Conservation (phyloP, 2,888 invertebrate species). For the Drosophila lacicola region DNA sequence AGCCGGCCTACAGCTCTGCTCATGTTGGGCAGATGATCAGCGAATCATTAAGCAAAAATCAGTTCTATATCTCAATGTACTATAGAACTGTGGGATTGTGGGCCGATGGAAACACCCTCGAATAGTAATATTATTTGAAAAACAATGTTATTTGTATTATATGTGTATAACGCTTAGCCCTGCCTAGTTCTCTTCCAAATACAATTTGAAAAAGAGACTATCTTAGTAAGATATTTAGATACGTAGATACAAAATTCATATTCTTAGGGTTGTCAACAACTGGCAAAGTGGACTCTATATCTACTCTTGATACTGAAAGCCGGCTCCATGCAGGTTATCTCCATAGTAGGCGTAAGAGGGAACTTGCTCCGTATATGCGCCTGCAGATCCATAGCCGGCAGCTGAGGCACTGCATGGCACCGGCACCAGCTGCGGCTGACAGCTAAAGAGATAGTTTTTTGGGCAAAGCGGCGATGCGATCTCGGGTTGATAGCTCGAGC, state of each 20-base stretch:
- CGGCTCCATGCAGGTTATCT: constrained; percentile 10
- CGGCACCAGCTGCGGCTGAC: constrained; percentile 70
- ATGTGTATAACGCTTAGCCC: constrained; percentile 24
- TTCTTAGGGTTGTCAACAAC: constrained; percentile 18
- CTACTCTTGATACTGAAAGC: neutral
- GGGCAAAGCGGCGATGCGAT: constrained; percentile 72
- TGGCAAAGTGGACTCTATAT: too few relatives aligned
- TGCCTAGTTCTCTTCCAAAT: constrained; percentile 27
- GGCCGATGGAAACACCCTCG: neutral
- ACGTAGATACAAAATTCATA: constrained; percentile 2
- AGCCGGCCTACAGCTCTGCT: constrained; percentile 8
- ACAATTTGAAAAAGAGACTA: constrained; percentile 7
- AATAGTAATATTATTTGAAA: neutral
- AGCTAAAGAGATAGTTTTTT: constrained; percentile 75
- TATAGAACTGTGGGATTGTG: neutral
- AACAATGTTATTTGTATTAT: neutral
- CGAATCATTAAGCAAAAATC: constrained; percentile 27
- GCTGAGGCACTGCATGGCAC: constrained; percentile 60
- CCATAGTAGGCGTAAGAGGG: constrained; percentile 44
- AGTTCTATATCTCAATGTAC: constrained; percentile 7
- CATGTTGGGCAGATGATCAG: constrained; percentile 29
- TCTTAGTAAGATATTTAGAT: constrained; percentile 5
- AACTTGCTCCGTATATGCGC: constrained; percentile 56
- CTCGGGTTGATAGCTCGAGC: constrained; percentile 38
- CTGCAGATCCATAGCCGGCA: constrained; percentile 48